Evolutionary conservation across 2,888 invertebrate species (phyloP).

Genomic region (Gisinianus flammeolus): DNA sequence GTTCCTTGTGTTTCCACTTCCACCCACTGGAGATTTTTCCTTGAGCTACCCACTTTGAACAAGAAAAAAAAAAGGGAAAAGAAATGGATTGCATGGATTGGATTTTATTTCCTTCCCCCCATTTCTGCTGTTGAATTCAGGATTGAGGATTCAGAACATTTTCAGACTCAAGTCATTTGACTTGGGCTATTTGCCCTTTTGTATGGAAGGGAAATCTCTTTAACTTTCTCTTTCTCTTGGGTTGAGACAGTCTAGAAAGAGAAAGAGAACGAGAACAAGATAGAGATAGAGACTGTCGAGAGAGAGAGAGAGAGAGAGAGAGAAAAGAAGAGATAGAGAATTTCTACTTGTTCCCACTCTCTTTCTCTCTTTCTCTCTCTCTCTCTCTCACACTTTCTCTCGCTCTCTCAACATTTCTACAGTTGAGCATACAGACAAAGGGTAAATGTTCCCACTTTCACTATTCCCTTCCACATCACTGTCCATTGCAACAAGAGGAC

Average conservation of each 20-base stretch:
- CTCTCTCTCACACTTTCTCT: no score
- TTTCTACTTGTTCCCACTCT: no score
- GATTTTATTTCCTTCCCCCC: constrained; percentile 21
- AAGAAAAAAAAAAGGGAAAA: not conserved
- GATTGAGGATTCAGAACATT: no score
- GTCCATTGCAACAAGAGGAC: no score
- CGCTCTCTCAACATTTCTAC: not conserved
- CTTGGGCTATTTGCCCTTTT: not conserved
- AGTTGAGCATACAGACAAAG: not conserved
- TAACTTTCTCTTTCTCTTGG: no score
- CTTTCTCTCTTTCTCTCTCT: no score
- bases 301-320: not conserved
- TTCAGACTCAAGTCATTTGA: not conserved
- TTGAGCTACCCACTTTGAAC: constrained; percentile 7
- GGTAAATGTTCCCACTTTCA: no score
- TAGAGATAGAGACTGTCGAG: not conserved
- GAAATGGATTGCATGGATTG: constrained; percentile 15
- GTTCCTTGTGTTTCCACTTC: not conserved
- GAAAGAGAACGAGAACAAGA: not conserved
- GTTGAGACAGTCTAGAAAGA: no score
- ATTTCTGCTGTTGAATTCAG: not conserved
- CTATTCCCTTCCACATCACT: no score
- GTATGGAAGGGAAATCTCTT: not conserved
- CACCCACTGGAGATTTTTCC: not conserved
- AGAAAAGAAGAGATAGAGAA: not conserved